Conservation (phyloP, 2,797 vertebrate species). For the Pristis pectinata region DNA sequence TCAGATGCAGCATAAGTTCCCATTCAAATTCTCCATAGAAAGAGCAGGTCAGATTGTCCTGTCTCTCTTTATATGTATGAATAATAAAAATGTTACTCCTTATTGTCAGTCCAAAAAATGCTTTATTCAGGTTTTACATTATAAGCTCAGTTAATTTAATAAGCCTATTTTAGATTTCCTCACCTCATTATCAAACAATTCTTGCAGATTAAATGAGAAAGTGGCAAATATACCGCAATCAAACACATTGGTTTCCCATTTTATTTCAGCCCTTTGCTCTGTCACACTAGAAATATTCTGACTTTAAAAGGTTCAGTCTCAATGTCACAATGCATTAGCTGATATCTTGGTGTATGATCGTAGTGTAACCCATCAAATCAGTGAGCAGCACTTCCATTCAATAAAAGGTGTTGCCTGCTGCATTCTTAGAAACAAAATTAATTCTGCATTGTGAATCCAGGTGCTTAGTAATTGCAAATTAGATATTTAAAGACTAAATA, state of each 20-base stretch:
- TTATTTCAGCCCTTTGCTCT: not conserved
- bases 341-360: not conserved
- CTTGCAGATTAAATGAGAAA: slow-evolving; percentile 13
- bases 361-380: not conserved
- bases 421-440: not conserved
- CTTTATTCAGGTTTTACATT: not conserved
- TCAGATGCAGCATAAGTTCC: not conserved
- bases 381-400: not conserved
- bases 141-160: not conserved
- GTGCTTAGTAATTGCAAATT: not conserved
- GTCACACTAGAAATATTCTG: not conserved
- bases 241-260: not conserved
- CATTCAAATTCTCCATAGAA: not conserved
- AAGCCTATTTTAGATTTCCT: not conserved
- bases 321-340: slow-evolving; percentile 30
- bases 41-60: not conserved
- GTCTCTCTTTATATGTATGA: not conserved
- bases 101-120: not conserved
- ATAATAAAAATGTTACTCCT: not conserved
- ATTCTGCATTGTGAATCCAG: not conserved
- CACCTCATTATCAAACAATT: not conserved
- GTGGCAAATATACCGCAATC: not conserved
- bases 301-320: slow-evolving; percentile 27
- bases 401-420: not conserved
- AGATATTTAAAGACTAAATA: not conserved